Base-by-base conservation (phyloP, 92 coral and sea anemone species). In the Phenganax stokvisi region DNA sequence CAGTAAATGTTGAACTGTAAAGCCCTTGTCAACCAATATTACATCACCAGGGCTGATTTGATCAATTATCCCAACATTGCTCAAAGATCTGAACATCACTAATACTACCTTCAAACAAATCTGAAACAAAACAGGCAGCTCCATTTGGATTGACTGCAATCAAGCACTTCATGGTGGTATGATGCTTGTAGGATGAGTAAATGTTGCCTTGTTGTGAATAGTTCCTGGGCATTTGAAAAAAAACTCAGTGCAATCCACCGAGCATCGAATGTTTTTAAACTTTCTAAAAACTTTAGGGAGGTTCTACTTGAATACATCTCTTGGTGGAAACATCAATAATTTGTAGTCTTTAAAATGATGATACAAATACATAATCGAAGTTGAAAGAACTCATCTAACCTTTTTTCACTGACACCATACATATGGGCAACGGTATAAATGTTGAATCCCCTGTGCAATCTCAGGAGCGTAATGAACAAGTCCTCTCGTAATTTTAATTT, bases 181-280 rank as follows among this genome's bases (percentile, higher is more conserved):
- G 80, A 27, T 80, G 75, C 73, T 85, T 85, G 44, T 80, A 85
- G 6, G 85, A 80, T 10, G 85, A 85, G 68, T 79, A 85, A 7
- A 54, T 54, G 80, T 85, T 85, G 16, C 88, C 85, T 79, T 85
- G 84, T 57, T 29, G 80, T 28, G 62, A 84, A 73, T 47, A 74
- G 71, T 82, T 70, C 71, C 85, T 71, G 20, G 80, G 71, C 12
- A 47, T 56, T 28, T 85, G 30, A 51, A 79, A 79, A 69, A 79
- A 62, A 80, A 76, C 54, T 85, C 88, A 28, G 75, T 80, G 80
- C 85, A 85, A 71, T 85, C 85, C 25, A 85, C 88, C 58, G 80
- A 79, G 72, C 85, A 84, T 51, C 87, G 51, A 28, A 88, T 86
- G 17, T 85, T 74, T 62, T 77, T 82, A 51, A 78, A 56, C 57